A percentile compares a stretch with the other conserved stretches of the same genome.
These are phyloP conservation scores for Parapristionchus giblindavisi DNA, from an alignment of 2,888 invertebrate genomes.

Conservation along the genomic window DNA sequence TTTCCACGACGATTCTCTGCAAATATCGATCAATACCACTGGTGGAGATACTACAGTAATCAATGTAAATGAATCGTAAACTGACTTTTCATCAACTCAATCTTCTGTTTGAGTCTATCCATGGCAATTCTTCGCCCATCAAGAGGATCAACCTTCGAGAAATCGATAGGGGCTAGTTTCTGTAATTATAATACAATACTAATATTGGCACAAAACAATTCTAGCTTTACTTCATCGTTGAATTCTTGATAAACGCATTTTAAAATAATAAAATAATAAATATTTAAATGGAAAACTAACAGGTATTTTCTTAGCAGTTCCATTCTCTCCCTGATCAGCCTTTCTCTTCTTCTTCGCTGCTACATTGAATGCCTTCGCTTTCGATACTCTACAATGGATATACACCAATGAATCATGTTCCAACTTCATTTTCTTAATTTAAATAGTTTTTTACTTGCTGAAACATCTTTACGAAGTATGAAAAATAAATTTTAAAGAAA, in stretches of 20 bases:
- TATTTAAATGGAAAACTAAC: neutral
- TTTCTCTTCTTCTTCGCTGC: conserved; percentile 36
- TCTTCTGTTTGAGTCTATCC: conserved; percentile 52
- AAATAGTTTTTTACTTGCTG: neutral
- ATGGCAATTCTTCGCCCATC: conserved; percentile 50
- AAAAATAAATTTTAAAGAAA: neutral
- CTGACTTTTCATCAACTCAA: conserved; percentile 49
- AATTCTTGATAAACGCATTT: too few relatives aligned
- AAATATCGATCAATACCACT: neutral
- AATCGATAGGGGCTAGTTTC: conserved; percentile 48
- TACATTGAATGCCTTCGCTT: conserved; percentile 27
- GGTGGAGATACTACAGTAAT: neutral
- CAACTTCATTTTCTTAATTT: neutral
- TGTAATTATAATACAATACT: neutral
- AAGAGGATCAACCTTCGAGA: conserved; percentile 46
- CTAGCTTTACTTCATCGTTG: neutral
- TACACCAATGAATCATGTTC: too few relatives aligned
- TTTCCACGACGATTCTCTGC: conserved; percentile 32
- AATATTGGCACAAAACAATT: neutral
- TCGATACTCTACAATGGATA: too few relatives aligned
- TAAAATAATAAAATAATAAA: neutral
- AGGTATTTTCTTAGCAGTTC: conserved; percentile 26
- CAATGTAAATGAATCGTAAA: too few relatives aligned
- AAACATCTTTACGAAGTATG: neutral
- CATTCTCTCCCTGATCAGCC: conserved; percentile 24